Evolutionary conservation across 1,140 invertebrate genomes (phyloP).

Genomic region (Papilio machaon): DNA sequence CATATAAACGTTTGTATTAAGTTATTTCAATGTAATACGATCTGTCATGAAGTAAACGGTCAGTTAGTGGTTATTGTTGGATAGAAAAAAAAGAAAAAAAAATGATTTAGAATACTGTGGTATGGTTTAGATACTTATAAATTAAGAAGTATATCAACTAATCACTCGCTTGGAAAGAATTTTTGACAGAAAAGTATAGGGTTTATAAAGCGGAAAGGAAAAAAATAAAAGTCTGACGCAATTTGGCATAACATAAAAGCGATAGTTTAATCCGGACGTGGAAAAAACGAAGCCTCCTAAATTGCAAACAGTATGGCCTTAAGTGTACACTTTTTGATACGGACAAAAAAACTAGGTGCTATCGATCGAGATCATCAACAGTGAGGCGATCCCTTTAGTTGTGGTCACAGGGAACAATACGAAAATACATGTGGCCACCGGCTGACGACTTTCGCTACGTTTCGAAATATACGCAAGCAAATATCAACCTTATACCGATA

Average conservation of each 20-base stretch:
- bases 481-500: constrained; percentile 17
- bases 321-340: constrained; percentile 53
- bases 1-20: constrained; percentile 22
- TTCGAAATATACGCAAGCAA: constrained; percentile 25
- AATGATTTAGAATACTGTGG: too few relatives aligned
- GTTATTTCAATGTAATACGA: constrained; percentile 26
- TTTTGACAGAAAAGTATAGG: background rate
- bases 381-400: constrained; percentile 54
- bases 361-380: constrained; percentile 71
- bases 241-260: constrained; percentile 5
- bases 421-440: constrained; percentile 77
- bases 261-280: constrained; percentile 55
- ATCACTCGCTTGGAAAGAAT: background rate
- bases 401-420: constrained; percentile 72
- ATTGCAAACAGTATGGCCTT: constrained; percentile 69
- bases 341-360: constrained; percentile 61
- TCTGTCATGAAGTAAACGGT: constrained; percentile 16
- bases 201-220: background rate
- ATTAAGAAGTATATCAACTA: too few relatives aligned
- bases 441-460: constrained; percentile 56
- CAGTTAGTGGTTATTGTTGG: background rate
- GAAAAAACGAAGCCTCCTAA: constrained; percentile 70
- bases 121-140: too few relatives aligned
- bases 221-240: background rate
- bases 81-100: background rate